These are phyloP conservation scores for Lasioglossum villosulum DNA, from an alignment of 2,888 invertebrate genomes.

Conservation along the genomic window DNA sequence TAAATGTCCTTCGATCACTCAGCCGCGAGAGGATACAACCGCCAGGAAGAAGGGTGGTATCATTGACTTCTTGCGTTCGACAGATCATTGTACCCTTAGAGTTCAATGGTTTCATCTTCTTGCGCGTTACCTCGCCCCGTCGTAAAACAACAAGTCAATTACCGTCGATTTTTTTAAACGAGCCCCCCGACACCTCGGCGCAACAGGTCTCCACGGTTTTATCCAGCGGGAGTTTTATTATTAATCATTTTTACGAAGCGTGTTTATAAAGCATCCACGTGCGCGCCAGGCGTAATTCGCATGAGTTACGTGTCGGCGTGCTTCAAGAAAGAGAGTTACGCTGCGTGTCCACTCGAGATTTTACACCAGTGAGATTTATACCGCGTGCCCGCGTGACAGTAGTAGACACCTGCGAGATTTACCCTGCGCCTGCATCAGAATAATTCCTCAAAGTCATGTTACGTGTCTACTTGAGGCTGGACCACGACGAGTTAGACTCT, in stretches of 20 bases:
- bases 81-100: slow-evolving; percentile 29
- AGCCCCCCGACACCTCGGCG: too few relatives aligned
- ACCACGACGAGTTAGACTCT: not conserved
- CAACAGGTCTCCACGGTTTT: not conserved
- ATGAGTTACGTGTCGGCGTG: not conserved
- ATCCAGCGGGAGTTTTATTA: not conserved
- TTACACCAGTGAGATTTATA: slow-evolving; percentile 3
- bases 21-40: slow-evolving; percentile 17
- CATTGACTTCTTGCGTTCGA: slow-evolving; percentile 38
- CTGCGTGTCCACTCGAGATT: slow-evolving; percentile 1
- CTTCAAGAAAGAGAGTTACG: not conserved
- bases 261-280: slow-evolving; percentile 3
- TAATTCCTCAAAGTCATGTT: slow-evolving; percentile 11
- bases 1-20: slow-evolving; percentile 42
- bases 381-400: not conserved
- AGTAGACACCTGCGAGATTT: slow-evolving; percentile 2
- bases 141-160: slow-evolving; percentile 12
- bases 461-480: not conserved
- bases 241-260: not conserved
- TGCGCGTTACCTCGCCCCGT: not conserved
- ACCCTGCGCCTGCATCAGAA: not conserved
- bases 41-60: slow-evolving; percentile 30
- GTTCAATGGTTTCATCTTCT: slow-evolving; percentile 22
- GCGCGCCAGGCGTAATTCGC: not conserved
- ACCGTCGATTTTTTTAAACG: not conserved